These are phyloP conservation scores for Drosophila flavopinicola DNA, from an alignment of 2,888 invertebrate genomes.

Conservation along the genomic window DNA sequence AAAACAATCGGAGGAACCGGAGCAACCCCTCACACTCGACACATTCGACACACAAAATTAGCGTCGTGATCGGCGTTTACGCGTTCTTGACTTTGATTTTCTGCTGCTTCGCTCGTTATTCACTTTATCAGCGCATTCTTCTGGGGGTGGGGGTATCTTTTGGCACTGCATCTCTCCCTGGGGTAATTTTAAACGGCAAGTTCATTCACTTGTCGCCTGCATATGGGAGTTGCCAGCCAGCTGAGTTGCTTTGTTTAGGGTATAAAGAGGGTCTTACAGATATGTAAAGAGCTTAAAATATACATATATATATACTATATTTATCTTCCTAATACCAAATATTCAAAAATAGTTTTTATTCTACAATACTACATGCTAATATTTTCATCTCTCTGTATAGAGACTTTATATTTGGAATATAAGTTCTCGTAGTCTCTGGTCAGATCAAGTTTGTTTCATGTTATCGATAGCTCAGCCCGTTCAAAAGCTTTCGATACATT, in stretches of 20 bases:
- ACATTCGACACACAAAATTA: conserved; percentile 48
- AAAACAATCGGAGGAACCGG: conserved; percentile 17
- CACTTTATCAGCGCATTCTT: conserved; percentile 65
- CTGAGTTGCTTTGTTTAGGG: neutral
- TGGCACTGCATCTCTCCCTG: conserved; percentile 22
- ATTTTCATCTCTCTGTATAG: too few species aligned
- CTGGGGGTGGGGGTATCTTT: conserved; percentile 19
- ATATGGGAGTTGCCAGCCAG: too few species aligned
- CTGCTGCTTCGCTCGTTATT: conserved; percentile 31
- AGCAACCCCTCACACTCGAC: conserved; percentile 3
- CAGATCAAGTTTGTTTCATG: too few species aligned
- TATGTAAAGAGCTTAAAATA: neutral
- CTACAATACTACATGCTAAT: too few species aligned
- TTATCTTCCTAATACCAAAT: too few species aligned
- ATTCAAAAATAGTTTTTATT: too few species aligned
- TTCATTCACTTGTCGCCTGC: conserved; percentile 69
- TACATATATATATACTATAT: too few species aligned
- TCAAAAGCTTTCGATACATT: too few species aligned
- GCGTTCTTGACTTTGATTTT: conserved; percentile 75
- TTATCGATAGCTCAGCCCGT: too few species aligned
- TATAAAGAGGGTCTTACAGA: neutral
- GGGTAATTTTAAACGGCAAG: conserved; percentile 61
- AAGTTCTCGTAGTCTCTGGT: too few species aligned
- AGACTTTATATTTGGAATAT: too few species aligned
- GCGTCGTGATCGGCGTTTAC: conserved; percentile 37